Evolutionary conservation across 2,113 vertebrate species (phyloP).

Genomic region (Cettia cetti): DNA sequence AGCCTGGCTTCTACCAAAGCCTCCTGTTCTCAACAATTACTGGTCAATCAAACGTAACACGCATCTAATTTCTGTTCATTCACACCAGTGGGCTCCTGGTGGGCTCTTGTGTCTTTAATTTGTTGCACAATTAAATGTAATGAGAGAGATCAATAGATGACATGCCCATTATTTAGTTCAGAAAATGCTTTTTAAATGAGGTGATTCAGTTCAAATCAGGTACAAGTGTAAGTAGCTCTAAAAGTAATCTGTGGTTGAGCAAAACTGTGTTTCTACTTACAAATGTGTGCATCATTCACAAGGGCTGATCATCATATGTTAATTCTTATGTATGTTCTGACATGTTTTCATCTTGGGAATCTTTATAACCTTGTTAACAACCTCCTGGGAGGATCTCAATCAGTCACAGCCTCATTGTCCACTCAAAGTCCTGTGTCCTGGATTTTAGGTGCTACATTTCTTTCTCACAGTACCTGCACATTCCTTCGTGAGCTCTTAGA

Average conservation of each 20-base stretch:
- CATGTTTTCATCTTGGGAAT: not conserved
- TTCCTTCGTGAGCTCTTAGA: not conserved
- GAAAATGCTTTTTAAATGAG: slow-evolving; percentile 17
- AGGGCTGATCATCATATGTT: not conserved
- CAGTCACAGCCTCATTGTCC: not conserved
- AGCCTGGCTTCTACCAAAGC: not conserved
- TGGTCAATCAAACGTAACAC: not conserved
- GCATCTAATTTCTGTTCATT: not conserved
- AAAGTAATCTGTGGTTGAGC: not conserved
- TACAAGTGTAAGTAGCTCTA: not conserved
- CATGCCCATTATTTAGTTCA: not conserved
- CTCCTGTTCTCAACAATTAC: not conserved
- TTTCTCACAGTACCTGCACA: not conserved
- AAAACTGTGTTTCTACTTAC: not conserved
- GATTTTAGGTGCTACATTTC: not conserved
- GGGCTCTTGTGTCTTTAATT: not conserved
- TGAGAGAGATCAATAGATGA: not conserved
- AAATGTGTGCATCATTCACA: not conserved
- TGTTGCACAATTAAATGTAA: slow-evolving; percentile 24
- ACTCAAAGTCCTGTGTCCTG: not conserved
- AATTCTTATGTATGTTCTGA: not conserved
- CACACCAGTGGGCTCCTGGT: not conserved
- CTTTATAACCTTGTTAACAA: not conserved
- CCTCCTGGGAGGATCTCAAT: not conserved
- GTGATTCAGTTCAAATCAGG: not conserved